Evolutionary conservation across 2,888 invertebrate genomes (phyloP), one percentile per base, ranked within the genome.

Genomic region (Galeopsomyia nigrocyanea): DNA sequence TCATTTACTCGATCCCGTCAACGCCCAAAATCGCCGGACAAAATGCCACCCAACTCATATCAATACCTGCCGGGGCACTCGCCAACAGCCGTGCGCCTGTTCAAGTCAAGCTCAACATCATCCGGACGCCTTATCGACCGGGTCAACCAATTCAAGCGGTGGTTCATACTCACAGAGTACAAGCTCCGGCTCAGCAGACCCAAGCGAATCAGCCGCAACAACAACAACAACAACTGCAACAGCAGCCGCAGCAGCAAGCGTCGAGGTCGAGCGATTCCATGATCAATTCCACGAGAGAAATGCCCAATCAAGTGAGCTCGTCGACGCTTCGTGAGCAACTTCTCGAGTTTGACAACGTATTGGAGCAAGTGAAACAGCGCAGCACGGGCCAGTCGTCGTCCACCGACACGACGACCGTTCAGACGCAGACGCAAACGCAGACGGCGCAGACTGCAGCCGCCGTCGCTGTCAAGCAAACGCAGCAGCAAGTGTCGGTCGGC

Each of bases 311-410:
- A 51, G 90, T 93, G 80, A 93, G 93, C 82, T 92, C 93, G 0
- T 93, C 93, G 0, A 94, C 93, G 0, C 86, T 74, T 93, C 39
- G 13, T 63, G 94, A 94, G 84, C 94, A 94, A 80, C 84, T 94
- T 10, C 87, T 93, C 68, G 94, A 94, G 82, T 94, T 94, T 79
- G 94, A 94, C 82, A 92, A 93, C 87, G 94, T 94, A 0, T 87
- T 94, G 73, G 94, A 94, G 81, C 93, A 94, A 87, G 93, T 94
- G 0, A 94, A 93, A 82, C 93, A 93, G 83, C 88, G 93, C 74
- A 93, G 92, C 78, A 92, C 90, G 26, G 91, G 90, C 3, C 82
- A 82, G 31, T 75, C 80, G n/a, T 74, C 79, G 3, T 76, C 82
- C 1, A 81, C 79, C 3, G 74, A 76, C 2, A 81, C 81, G 1